Evolutionary conservation across 2,888 invertebrate genomes (phyloP), one percentile per base, ranked within the genome.

Genomic region (Ptychoptera contaminata): DNA sequence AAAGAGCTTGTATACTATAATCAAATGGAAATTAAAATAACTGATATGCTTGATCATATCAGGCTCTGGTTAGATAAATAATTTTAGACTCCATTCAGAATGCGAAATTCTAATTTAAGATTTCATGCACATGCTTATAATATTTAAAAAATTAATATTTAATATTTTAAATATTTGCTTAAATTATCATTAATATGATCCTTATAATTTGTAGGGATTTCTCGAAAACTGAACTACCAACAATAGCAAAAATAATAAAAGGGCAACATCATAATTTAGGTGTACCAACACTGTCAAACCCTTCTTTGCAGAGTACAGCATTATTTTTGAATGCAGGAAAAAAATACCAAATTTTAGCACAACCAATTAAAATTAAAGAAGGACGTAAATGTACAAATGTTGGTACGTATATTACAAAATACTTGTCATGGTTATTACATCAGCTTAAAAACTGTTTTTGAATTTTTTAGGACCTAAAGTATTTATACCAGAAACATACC

Each of bases 201-300:
- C 39, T 16, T 40, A 10, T n/a, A 14, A 6, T 31, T 36, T 23
- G 1, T 56, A 62, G 65, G 48, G 66, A 66, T 61, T 79, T 81
- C 55, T 69, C 74, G 58, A 83, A 82, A 60, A 75, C 82, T 58
- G 75, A 79, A 46, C 63, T 83, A 48, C 93, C 93, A 11, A 81
- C 79, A 54, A 81, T 92, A 53, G 86, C 88, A 47, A 90, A 90
- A 65, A 85, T 93, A 58, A 83, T 87, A 56, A 91, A 92, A 66
- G 93, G 94, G 51, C 91, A 92, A 63, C 93, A 92, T 68, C 82
- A 85, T 52, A 85, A 84, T 46, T 74, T 94, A 42, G 93, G 93
- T 29, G 88, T 87, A 14, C 88, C 91, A 2, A 83, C 86, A 0
- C 67, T 88, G 40, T 86, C 90, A 34, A 86, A 83, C 56, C 88